Conservation (phyloP, 2,888 invertebrate genomes). For the Ectobius pallidus region DNA sequence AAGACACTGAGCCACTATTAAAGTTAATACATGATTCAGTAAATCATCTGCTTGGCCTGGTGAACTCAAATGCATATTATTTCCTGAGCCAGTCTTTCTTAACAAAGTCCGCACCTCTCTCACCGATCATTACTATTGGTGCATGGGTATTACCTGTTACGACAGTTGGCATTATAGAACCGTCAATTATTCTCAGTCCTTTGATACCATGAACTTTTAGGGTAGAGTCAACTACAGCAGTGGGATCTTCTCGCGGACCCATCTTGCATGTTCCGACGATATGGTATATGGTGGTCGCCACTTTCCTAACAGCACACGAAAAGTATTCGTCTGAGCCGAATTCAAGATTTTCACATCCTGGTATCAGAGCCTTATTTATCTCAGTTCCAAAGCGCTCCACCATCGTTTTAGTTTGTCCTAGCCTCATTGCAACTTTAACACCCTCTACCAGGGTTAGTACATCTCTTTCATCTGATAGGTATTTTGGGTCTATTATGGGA, state of each 20-base stretch:
- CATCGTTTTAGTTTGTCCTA: conserved; percentile 78
- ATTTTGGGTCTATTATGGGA: conserved; percentile 89
- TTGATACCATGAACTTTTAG: conserved; percentile 74
- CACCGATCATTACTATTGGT: conserved; percentile 88
- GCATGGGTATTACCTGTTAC: conserved; percentile 90
- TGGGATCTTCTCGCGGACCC: conserved; percentile 60
- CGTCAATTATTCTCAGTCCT: conserved; percentile 82
- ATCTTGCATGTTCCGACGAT: conserved; percentile 88
- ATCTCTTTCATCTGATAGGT: conserved; percentile 69
- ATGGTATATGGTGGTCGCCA: conserved; percentile 90
- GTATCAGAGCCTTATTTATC: conserved; percentile 67
- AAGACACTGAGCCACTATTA: too few relatives aligned
- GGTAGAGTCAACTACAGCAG: conserved; percentile 81
- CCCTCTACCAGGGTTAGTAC: conserved; percentile 82
- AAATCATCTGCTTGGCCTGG: too few relatives aligned
- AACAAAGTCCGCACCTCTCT: conserved; percentile 84
- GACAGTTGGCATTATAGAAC: conserved; percentile 87
- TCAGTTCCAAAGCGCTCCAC: conserved; percentile 76
- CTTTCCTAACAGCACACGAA: conserved; percentile 84
- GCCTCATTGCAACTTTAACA: conserved; percentile 51
- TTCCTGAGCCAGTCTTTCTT: conserved; percentile 86
- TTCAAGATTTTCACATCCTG: conserved; percentile 67
- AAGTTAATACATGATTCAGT: too few relatives aligned
- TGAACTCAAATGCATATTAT: too few relatives aligned
- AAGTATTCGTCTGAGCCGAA: conserved; percentile 83